Conservation (phyloP, 2,113 vertebrate species). For the Paramisgurnus dabryanus region DNA sequence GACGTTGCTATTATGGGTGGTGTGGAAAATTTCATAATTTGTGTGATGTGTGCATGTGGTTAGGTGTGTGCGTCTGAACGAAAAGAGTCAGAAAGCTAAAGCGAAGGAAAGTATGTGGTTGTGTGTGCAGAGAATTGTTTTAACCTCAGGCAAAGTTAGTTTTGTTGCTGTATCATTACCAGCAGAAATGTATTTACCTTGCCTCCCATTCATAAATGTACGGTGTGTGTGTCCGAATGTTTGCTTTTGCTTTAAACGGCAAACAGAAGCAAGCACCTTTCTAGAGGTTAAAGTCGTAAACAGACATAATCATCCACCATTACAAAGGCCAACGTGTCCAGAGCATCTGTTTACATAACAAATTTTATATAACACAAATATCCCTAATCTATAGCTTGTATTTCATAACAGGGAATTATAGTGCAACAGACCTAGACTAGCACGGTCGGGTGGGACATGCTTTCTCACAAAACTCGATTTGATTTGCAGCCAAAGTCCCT, state of each 20-base stretch:
- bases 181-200: slow-evolving; percentile 9
- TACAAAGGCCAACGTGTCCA: slow-evolving; percentile 1
- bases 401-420: neutral
- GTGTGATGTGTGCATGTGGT: slow-evolving; percentile 14
- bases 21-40: slow-evolving; percentile 41
- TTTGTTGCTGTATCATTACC: slow-evolving; percentile 7
- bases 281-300: slow-evolving; percentile 33
- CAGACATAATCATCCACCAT: neutral
- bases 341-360: slow-evolving; percentile 17
- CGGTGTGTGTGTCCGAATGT: neutral
- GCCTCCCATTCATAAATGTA: slow-evolving; percentile 15
- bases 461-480: neutral
- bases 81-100: neutral
- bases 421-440: neutral
- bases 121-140: neutral
- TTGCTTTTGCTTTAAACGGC: slow-evolving; percentile 27
- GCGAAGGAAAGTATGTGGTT: neutral
- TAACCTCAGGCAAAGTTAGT: neutral
- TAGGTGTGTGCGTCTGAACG: neutral
- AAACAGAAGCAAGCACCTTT: slow-evolving; percentile 18
- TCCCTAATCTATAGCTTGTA: neutral
- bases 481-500: neutral
- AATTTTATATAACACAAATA: neutral
- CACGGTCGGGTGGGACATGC: neutral
- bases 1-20: slow-evolving; percentile 44